Conservation (phyloP, 2,113 vertebrate species). For the Gnathonemus echidnorhynchus region DNA sequence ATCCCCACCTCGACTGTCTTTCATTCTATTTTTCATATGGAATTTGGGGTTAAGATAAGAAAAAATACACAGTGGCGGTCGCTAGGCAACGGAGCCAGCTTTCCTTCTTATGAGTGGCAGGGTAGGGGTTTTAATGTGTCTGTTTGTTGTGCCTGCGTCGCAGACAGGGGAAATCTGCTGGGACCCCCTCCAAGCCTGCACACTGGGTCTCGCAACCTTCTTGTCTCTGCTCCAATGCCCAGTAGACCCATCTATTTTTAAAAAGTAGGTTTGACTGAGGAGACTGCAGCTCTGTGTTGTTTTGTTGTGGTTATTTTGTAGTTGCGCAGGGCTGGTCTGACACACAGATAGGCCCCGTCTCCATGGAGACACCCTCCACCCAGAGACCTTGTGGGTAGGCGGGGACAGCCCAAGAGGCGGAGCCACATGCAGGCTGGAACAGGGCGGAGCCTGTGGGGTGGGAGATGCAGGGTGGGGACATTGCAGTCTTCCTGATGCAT, state of each 20-base stretch:
- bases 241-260: slow-evolving; percentile 8
- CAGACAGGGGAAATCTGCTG: not conserved
- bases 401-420: not conserved
- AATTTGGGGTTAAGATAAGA: slow-evolving; percentile 19
- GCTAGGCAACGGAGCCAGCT: slow-evolving; percentile 47
- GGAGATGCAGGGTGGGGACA: not conserved
- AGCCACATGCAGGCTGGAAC: not conserved
- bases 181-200: slow-evolving; percentile 1
- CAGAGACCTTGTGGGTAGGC: not conserved
- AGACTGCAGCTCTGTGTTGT: not conserved
- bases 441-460: not conserved
- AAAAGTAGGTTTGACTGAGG: slow-evolving; percentile 3
- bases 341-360: not conserved
- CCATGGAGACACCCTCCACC: not conserved
- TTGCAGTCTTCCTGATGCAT: not conserved
- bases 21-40: not conserved
- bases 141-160: slow-evolving; percentile 50
- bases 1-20: not conserved
- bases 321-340: not conserved
- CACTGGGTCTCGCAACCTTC: not conserved
- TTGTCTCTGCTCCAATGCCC: slow-evolving; percentile 12
- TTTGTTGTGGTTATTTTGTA: slow-evolving; percentile 11
- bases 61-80: slow-evolving; percentile 31
- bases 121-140: slow-evolving; percentile 64
- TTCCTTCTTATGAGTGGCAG: slow-evolving; percentile 52